Base-by-base conservation (phyloP, 2,888 invertebrate genomes). In the Cheilosia grossa region DNA sequence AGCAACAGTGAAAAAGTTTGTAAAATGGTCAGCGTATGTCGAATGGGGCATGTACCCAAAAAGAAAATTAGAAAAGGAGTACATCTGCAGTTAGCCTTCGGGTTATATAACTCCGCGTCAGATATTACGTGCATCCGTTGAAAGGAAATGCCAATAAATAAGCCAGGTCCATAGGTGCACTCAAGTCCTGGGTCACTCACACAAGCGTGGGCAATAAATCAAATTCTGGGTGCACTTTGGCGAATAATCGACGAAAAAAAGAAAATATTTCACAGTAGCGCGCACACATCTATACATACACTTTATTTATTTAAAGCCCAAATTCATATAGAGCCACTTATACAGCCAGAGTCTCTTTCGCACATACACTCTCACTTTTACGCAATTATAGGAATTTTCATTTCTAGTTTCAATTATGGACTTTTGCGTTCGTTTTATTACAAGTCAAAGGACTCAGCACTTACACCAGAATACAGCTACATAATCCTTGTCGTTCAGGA, bases 381-480 rank as follows among this genome's bases (percentile, higher is more conserved):
- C 87, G 82, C 79, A 88, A 85, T 85, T 79, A 61, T 64, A 17
- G 3, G n/a, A 44, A 44, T 74, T 82, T 54, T 59, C 66, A 47
- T 69, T 17, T 17, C 17, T 19, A 7, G n/a, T 72, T 30, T 74
- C 74, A 74, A 10, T 47, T 17, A 13, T 19, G 33, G 33, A 33
- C 21, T 19, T 67, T 67, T 1, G 30, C 13, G 1, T 13, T 37
- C 37, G 27, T 7, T 27, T 27, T 13, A 37, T 37, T 37, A 10
- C 37, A 4, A 73, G 56, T 63, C 58, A 27, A 6, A 27, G 27
- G 27, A 27, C 72, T 64, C 21, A 27, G 6, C 93, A 97, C 97
- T 97, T 96, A 98, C 97, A 98, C 97, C 97, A 98, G 93, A 96
- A 97, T 93, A 97, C 97, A 92, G 97, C 97, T 92, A 98, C 97